These are phyloP conservation scores for Bubo scandiacus DNA, from an alignment of 2,113 vertebrate genomes.

Conservation along the genomic window DNA sequence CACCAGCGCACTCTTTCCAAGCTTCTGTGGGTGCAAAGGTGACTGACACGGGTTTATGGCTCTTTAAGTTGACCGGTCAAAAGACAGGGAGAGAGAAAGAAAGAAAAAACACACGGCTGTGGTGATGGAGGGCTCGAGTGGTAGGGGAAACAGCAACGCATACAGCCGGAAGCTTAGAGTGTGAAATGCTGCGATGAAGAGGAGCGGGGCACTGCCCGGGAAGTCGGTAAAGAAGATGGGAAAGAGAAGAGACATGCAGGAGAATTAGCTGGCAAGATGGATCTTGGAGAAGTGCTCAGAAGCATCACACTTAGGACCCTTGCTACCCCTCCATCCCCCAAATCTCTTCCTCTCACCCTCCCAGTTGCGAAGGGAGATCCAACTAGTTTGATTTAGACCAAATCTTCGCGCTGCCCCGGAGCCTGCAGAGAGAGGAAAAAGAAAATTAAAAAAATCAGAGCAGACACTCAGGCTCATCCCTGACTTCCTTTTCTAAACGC, in stretches of 20 bases:
- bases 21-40: conserved; percentile 14
- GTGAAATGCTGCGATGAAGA: neutral
- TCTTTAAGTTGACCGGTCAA: conserved; percentile 21
- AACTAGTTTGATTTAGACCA: conserved; percentile 96
- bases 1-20: conserved; percentile 1
- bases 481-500: neutral
- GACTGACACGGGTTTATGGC: neutral
- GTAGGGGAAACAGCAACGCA: neutral
- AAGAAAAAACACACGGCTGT: neutral
- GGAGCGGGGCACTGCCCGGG: neutral
- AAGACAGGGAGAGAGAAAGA: conserved; percentile 16
- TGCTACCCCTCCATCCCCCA: neutral
- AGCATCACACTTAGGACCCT: conserved; percentile 18
- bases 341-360: conserved; percentile 54
- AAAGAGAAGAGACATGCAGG: conserved; percentile 20
- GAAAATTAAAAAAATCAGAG: neutral
- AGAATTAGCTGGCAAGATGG: neutral
- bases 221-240: neutral
- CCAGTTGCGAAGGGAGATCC: conserved; percentile 29
- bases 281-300: neutral
- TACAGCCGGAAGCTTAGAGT: neutral
- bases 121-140: accelerated
- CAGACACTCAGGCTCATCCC: neutral
- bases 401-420: conserved; percentile 96
- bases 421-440: conserved; percentile 70